These are phyloP conservation scores for Cryptoprocta ferox DNA, from an alignment of 2,797 vertebrate genomes.

Conservation along the genomic window DNA sequence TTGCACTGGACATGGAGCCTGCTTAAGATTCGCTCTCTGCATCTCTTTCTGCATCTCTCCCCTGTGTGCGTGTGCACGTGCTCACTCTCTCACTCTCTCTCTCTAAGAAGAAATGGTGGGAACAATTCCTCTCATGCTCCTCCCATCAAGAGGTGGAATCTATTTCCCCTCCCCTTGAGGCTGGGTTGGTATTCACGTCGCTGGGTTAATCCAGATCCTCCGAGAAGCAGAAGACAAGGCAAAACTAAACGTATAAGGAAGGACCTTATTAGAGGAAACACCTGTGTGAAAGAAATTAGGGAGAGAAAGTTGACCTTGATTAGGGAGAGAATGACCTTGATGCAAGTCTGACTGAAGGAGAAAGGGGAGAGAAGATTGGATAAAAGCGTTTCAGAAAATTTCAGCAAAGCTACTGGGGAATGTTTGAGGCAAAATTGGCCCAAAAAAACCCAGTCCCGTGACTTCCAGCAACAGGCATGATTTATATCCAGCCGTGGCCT, in stretches of 20 bases:
- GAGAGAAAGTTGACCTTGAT: background rate
- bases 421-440: background rate
- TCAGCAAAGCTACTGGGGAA: background rate
- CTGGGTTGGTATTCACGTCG: background rate
- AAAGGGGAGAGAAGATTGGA: background rate
- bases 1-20: no score
- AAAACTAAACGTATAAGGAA: background rate
- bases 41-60: no score
- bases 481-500: background rate
- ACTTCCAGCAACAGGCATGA: background rate
- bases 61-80: no score
- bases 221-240: background rate
- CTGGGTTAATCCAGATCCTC: background rate
- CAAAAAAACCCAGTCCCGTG: background rate
- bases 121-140: background rate
- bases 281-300: background rate
- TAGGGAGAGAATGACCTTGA: background rate
- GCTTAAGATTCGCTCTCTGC: no score
- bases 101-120: background rate
- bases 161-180: background rate
- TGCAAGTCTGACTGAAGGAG: background rate
- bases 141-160: background rate
- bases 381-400: background rate
- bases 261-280: background rate
- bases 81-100: no score